phyloP scores from a whole-genome alignment of 2,113 vertebrate genomes.

The Emydocephalus ijimae region DNA sequence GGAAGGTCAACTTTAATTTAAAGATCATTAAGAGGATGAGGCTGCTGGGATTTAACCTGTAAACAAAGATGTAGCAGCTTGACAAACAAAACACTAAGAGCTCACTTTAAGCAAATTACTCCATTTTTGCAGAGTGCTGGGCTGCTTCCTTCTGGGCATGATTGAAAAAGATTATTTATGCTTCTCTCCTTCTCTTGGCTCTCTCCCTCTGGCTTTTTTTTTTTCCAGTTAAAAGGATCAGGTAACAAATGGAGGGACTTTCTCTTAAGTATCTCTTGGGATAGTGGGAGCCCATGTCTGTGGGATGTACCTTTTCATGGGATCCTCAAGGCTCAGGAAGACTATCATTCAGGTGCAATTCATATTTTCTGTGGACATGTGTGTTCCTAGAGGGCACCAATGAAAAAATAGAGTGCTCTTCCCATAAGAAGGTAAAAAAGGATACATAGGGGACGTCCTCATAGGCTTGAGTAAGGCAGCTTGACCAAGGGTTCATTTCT shows the following conservation, averaged over 20 bases:
- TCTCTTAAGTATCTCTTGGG: background rate
- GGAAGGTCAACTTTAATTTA: conserved; percentile 44
- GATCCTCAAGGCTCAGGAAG: background rate
- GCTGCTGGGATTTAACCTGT: conserved; percentile 29
- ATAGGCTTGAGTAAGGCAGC: background rate
- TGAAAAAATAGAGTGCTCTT: background rate
- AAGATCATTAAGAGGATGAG: conserved; percentile 27
- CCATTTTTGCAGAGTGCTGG: background rate
- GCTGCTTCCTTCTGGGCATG: background rate
- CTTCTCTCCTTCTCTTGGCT: background rate
- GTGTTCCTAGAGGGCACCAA: background rate
- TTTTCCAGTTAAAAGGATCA: background rate
- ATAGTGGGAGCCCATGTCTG: background rate
- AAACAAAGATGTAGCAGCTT: background rate
- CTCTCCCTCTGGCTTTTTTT: background rate
- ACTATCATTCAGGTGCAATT: background rate
- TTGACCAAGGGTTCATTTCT: background rate
- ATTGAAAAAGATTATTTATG: background rate
- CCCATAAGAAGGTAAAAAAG: background rate
- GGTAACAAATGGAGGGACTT: background rate
- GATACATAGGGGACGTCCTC: background rate
- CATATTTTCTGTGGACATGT: background rate
- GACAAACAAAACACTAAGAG: background rate
- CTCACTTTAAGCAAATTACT: background rate
- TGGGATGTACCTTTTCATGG: background rate